Conservation (phyloP, 1,140 invertebrate genomes). For the Drosophila parabipectinata region DNA sequence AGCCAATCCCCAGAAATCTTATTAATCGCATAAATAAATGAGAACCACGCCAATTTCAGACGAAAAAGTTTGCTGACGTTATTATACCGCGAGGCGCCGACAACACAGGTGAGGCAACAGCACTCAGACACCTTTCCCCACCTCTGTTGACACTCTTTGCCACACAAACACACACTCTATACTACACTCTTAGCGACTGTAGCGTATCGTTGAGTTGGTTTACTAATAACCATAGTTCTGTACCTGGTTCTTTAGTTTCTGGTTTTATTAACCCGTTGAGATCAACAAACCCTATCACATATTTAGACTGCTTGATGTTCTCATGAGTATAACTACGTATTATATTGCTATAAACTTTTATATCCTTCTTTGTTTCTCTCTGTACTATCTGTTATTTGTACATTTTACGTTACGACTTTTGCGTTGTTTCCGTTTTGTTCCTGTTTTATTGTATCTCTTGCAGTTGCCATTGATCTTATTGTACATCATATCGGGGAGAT, state of each 20-base stretch:
- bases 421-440: conserved; percentile 64
- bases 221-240: conserved; percentile 40
- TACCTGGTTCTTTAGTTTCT: conserved; percentile 47
- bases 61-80: conserved; percentile 99
- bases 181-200: conserved; percentile 44
- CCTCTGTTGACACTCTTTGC: conserved; percentile 35
- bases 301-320: conserved; percentile 61
- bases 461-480: conserved; percentile 99
- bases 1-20: conserved; percentile 76
- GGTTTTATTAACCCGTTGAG: conserved; percentile 43
- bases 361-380: conserved; percentile 11
- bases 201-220: conserved; percentile 56
- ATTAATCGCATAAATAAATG: neutral
- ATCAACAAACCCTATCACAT: conserved; percentile 34
- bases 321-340: conserved; percentile 13
- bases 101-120: conserved; percentile 91
- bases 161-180: conserved; percentile 22
- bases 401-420: conserved; percentile 27
- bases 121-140: conserved; percentile 8
- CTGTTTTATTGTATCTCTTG: conserved; percentile 86
- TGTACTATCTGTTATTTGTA: conserved; percentile 32
- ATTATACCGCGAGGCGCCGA: conserved; percentile 99
- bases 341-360: conserved; percentile 33
- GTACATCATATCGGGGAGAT: conserved; percentile 99
- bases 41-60: conserved; percentile 86